These are phyloP conservation scores for Athetis lepigone DNA, from an alignment of 2,888 invertebrate species.

Conservation along the genomic window DNA sequence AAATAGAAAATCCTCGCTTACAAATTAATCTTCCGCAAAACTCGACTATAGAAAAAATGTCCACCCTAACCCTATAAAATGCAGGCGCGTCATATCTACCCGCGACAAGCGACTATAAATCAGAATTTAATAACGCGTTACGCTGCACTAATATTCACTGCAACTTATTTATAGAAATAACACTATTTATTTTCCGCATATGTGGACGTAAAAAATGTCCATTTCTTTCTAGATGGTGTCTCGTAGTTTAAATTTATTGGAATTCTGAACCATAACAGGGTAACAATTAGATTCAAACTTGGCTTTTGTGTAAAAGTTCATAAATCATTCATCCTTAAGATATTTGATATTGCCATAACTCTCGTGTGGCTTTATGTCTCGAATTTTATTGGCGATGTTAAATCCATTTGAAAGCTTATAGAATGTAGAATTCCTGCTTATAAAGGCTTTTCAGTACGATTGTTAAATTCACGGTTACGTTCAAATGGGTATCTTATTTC, in stretches of 20 bases:
- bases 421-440: conserved; percentile 24
- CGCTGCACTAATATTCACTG: conserved; percentile 64
- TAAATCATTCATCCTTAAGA: conserved; percentile 32
- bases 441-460: conserved; percentile 27
- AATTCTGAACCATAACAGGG: not conserved
- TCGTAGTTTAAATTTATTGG: conserved; percentile 16
- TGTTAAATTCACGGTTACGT: conserved; percentile 31
- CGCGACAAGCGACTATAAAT: conserved; percentile 71
- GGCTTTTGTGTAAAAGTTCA: conserved; percentile 13
- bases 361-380: conserved; percentile 1
- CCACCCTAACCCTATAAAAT: conserved; percentile 69
- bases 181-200: conserved; percentile 36
- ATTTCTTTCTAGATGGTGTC: no score
- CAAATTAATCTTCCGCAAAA: conserved; percentile 61
- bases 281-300: not conserved
- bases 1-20: conserved; percentile 57
- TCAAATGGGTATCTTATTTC: conserved; percentile 45
- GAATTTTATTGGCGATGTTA: conserved; percentile 17
- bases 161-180: conserved; percentile 54
- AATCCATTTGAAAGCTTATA: conserved; percentile 19
- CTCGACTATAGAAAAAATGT: conserved; percentile 52
- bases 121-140: conserved; percentile 71
- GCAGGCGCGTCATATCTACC: conserved; percentile 71
- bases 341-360: conserved; percentile 22
- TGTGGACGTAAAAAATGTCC: conserved; percentile 31